Evolutionary conservation across 2,113 vertebrate species (phyloP), one percentile per base, ranked within the genome.

Genomic region (Callithrix jacchus): DNA sequence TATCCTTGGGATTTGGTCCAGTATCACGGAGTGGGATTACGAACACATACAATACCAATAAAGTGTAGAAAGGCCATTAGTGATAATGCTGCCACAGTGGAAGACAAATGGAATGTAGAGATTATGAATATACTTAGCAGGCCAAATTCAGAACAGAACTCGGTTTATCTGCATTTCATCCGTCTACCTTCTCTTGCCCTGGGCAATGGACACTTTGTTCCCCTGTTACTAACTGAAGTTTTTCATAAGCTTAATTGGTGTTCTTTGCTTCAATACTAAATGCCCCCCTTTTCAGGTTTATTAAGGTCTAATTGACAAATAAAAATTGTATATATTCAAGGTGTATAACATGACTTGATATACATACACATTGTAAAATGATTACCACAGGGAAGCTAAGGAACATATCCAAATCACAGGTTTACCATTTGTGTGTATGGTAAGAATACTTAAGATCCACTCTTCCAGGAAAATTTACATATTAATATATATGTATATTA

Each of bases 91-190:
- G 71, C 81, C 96, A 68, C 68, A 81, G 79, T 66, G 95, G 95
- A 94, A 89, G 94, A 94, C 92, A 97, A 97, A 97, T 88, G 61
- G 79, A 97, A 93, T 88, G 96, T 96, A 97, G 81, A 91, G 76
- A 92, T 97, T 87, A 93, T 91, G 91, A 93, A 58, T 97, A 30
- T 45, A 93, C 71, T 96, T 94, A 97, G 77, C 91, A 97, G 96
- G 56, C 35, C 89, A 96, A 84, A 97, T 81, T 96, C 84, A 96
- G 94, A 98, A 96, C 90, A 30, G 6, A 94, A 95, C 81, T 93
- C 86, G 84, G 76, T 95, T 80, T 94, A 73, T 95, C 93, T 93
- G 70, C 20, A 25, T 5, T 42, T 42, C 35, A 64, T 37, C 54
- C 18, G 12, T 23, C 54, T 45, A 18, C 16, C 6, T 84, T 91